Percentiles rank a stretch among this genome's conserved stretches.
phyloP scores from a whole-genome alignment of 2,888 invertebrate species.

The Mellilla xanthometata region DNA sequence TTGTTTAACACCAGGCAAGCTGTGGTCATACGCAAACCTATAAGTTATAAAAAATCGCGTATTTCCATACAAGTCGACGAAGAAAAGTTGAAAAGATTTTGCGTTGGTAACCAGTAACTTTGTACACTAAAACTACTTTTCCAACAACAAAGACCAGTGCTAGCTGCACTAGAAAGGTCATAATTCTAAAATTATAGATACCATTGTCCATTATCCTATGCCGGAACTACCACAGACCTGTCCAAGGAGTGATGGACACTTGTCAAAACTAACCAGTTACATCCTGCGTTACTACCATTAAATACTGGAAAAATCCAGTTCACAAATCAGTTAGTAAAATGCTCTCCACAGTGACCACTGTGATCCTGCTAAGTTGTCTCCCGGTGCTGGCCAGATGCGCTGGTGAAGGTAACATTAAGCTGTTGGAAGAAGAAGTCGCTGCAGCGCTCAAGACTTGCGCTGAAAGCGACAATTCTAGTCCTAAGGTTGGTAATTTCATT shows the following conservation, averaged over 20 bases:
- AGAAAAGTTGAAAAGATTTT: too few species aligned
- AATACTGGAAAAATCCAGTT: slow-evolving; percentile 35
- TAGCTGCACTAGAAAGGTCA: slow-evolving; percentile 9
- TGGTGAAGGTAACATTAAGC: slow-evolving; percentile 66
- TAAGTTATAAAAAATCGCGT: too few species aligned
- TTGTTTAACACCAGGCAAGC: too few species aligned
- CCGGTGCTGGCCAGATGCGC: slow-evolving; percentile 48
- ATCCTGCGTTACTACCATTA: slow-evolving; percentile 52
- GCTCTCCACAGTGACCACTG: slow-evolving; percentile 35
- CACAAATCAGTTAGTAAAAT: slow-evolving; percentile 40
- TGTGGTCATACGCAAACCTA: too few species aligned
- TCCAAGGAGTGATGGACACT: slow-evolving; percentile 34
- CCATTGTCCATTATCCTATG: slow-evolving; percentile 23
- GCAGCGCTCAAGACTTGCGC: slow-evolving; percentile 58
- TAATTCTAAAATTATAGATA: too few species aligned
- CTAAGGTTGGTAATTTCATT: background rate
- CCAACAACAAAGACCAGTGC: background rate
- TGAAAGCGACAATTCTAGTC: slow-evolving; percentile 27
- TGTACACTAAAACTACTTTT: too few species aligned
- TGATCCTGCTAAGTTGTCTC: slow-evolving; percentile 44
- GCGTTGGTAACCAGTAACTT: too few species aligned
- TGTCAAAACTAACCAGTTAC: slow-evolving; percentile 44
- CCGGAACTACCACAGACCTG: slow-evolving; percentile 17
- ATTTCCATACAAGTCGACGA: too few species aligned
- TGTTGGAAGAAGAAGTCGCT: slow-evolving; percentile 68